phyloP scores from a whole-genome alignment of 2,797 vertebrate genomes.

The Amazonetta brasiliensis region DNA sequence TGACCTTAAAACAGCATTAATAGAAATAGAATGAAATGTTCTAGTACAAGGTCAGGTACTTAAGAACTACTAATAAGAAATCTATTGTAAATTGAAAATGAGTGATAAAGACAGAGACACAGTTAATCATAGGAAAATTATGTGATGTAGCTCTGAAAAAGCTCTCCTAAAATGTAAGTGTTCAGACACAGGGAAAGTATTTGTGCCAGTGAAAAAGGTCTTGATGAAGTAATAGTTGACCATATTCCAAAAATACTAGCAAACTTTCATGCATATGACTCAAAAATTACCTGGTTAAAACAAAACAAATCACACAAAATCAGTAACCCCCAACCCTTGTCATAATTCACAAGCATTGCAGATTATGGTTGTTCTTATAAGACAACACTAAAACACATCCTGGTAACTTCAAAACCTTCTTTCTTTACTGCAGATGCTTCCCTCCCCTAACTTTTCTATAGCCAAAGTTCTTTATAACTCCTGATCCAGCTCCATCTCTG shows the following conservation, averaged over 20 bases:
- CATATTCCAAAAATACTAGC: neutral
- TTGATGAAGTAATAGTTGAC: neutral
- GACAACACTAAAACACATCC: neutral
- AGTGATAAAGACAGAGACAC: conserved; percentile 12
- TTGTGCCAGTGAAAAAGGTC: neutral
- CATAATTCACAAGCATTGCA: neutral
- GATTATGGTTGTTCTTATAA: neutral
- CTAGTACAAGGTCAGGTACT: conserved; percentile 33
- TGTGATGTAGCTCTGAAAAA: neutral
- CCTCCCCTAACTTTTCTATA: neutral
- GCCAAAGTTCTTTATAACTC: neutral
- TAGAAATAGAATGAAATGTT: conserved; percentile 46
- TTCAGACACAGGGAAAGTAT: neutral
- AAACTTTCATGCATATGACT: neutral
- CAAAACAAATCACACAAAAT: neutral
- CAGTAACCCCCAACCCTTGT: neutral
- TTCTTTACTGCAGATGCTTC: neutral
- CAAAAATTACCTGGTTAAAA: neutral
- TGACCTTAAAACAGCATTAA: conserved; percentile 51
- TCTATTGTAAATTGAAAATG: conserved; percentile 46
- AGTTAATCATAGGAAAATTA: conserved; percentile 37
- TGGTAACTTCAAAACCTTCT: neutral
- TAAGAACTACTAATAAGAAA: conserved; percentile 16
- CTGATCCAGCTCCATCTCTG: neutral
- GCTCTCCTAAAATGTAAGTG: neutral